Base-by-base conservation (phyloP, 2,113 vertebrate species). In the Spheniscus mendiculus region DNA sequence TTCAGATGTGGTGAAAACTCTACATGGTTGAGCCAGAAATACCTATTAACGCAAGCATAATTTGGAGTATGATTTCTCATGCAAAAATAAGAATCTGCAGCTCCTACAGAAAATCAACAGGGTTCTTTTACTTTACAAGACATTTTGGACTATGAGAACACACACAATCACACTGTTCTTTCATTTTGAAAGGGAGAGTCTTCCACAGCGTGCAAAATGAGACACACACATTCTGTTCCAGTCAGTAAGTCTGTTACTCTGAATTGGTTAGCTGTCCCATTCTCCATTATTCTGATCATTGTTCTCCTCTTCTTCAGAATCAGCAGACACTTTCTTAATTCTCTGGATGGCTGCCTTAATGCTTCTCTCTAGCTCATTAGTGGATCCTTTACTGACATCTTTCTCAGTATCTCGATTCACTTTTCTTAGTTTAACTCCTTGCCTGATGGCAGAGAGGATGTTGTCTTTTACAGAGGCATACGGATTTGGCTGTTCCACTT, bases 291-390 rank as follows among this genome's bases (percentile, higher is more conserved):
- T 96, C 82, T 87, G 98, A 81, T 98, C 98, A 0, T 81, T 93
- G 23, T 97, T 97, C 12, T 98, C 98, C 14, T 99, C 99, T 9
- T 99, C 99, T 26, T 99, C 99, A 0, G 99, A 99, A 96, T 99
- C 99, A 1, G 98, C 97, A 4, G 99, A 98, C 74, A 99, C 99
- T 77, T 98, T 99, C 98, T 99, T 99, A 98, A 99, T 99, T 96
- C 99, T 99, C 98, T 99, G 98, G 97, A 99, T 99, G 83, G 98
- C 99, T 1, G 99, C 99, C 96, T 98, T 98, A 96, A 99, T 99
- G 97, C 99, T 99, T 25, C 92, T 98, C 98, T 99, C 99, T 21
- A 99, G 98, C 83, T 99, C 99, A 1, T 94, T 98, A 94, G 98
- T 66, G 2, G 91, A 65, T 29, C 58, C 87, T 30, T 59, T 95